Evolutionary conservation across 2,888 invertebrate genomes (phyloP), one percentile per base, ranked within the genome.

Genomic region (Melipona beecheii): DNA sequence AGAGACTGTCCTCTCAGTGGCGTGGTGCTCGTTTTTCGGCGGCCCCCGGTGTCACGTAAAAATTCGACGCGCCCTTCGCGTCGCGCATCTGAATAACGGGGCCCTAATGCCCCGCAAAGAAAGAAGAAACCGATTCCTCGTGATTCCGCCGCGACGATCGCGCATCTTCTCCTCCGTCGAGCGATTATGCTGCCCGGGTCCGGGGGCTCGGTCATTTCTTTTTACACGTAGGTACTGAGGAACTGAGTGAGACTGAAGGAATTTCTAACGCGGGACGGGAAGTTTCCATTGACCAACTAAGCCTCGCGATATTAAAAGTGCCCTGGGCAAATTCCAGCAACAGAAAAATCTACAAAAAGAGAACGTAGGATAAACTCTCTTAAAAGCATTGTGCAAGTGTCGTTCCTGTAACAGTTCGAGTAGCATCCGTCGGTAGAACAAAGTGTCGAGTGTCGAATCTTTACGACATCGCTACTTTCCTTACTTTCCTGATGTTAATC

Each of bases 341-440:
- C 4, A 4, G 31, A 31, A 31, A 31, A 3, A 31, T 31, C 0
- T 31, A 31, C 0, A 0, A 31, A 9, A 43, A 43, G 43, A 43
- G 43, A 31, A 31, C 31, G 4, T 31, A 3, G 31, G 3, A 31
- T 31, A 31, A 2, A 31, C 31, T 2, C 31, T 31, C 36, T 36
- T 36, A 6, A 36, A 43, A 43, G 1, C 9, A 9, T 31, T 36
- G 36, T 36, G 1, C 9, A 9, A 43, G 36, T 43, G 9, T 43
- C 36, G 9, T 43, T 9, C 1, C 43, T 43, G 9, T 43, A 43
- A 1, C 43, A 43, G 9, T 88, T 90, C 21, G 90, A 91, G 91
- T 90, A 91, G 86, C 89, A 90, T 91, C 85, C 75, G 71, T 88
- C 82, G 86, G 81, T 75, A 49, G 69, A 27, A 60, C 52, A 74